phyloP scores from a whole-genome alignment of 2,113 vertebrate genomes.

The Atractosteus spatula region DNA sequence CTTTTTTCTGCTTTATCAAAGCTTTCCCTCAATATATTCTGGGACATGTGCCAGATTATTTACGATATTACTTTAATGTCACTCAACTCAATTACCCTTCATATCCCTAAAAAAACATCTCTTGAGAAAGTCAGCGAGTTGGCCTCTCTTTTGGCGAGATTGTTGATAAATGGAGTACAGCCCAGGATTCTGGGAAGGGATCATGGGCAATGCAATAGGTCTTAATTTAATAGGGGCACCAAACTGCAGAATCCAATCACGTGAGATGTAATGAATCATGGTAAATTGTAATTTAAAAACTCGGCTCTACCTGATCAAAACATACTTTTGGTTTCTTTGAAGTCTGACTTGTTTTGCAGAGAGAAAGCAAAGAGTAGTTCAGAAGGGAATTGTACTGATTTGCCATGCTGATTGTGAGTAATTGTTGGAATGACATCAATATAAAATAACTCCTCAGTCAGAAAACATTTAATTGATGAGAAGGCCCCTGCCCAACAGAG shows the following conservation, averaged over 20 bases:
- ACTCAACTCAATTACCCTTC: slow-evolving; percentile 43
- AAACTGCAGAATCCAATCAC: not conserved
- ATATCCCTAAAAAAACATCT: slow-evolving; percentile 26
- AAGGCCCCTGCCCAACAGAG: too few species aligned
- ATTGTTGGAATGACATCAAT: too few species aligned
- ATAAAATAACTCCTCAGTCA: too few species aligned
- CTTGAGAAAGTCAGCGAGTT: not conserved
- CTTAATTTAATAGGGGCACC: not conserved
- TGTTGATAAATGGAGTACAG: not conserved
- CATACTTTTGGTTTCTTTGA: slow-evolving; percentile 3
- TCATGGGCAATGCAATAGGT: slow-evolving; percentile 1
- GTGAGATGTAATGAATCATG: slow-evolving; percentile 4
- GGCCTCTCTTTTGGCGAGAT: not conserved
- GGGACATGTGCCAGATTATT: slow-evolving; percentile 53
- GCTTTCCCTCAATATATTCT: slow-evolving; percentile 45
- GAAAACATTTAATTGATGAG: too few species aligned
- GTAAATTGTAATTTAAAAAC: not conserved
- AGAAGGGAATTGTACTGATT: not conserved
- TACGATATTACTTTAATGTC: slow-evolving; percentile 50
- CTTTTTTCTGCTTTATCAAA: slow-evolving; percentile 22
- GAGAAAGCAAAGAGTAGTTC: not conserved
- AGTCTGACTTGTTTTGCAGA: not conserved
- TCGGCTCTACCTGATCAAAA: not conserved
- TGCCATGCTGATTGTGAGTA: not conserved
- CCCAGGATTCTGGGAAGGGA: not conserved